Evolutionary conservation across 2,888 invertebrate species (phyloP).

Genomic region (Hemithea aestivaria): DNA sequence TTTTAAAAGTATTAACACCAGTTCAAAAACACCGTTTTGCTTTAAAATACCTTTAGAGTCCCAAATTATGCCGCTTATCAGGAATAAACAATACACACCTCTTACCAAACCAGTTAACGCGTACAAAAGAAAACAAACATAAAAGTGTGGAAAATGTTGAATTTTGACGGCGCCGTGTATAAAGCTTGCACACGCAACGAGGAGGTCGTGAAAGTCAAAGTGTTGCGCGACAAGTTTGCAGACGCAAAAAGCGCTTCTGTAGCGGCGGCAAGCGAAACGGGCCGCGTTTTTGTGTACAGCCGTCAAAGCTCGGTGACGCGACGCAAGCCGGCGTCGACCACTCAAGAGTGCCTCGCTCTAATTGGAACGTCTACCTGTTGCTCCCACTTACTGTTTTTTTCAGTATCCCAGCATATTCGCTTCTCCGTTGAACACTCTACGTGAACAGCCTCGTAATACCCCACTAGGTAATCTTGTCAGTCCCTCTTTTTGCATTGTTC

Average conservation of each 20-base stretch:
- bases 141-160: slow-evolving; percentile 23
- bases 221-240: slow-evolving; percentile 58
- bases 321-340: slow-evolving; percentile 61
- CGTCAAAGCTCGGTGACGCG: slow-evolving; percentile 71
- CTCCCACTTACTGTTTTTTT: slow-evolving; percentile 63
- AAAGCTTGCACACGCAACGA: slow-evolving; percentile 34
- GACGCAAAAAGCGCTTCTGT: slow-evolving; percentile 61
- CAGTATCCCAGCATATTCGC: slow-evolving; percentile 48
- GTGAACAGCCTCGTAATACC: slow-evolving; percentile 58
- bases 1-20: no score
- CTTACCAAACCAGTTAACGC: slow-evolving; percentile 1
- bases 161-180: slow-evolving; percentile 18
- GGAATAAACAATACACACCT: no score
- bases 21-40: no score
- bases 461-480: slow-evolving; percentile 39
- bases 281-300: slow-evolving; percentile 62
- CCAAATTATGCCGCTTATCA: no score
- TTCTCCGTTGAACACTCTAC: slow-evolving; percentile 56
- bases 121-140: slow-evolving; percentile 19
- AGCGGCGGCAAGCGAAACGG: slow-evolving; percentile 63
- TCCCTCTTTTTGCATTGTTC: slow-evolving; percentile 15
- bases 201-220: slow-evolving; percentile 61
- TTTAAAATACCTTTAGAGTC: no score
- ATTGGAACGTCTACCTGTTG: slow-evolving; percentile 78
- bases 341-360: slow-evolving; percentile 67